phyloP scores from a whole-genome alignment of 2,888 invertebrate genomes.

The Peribatodes rhomboidaria region DNA sequence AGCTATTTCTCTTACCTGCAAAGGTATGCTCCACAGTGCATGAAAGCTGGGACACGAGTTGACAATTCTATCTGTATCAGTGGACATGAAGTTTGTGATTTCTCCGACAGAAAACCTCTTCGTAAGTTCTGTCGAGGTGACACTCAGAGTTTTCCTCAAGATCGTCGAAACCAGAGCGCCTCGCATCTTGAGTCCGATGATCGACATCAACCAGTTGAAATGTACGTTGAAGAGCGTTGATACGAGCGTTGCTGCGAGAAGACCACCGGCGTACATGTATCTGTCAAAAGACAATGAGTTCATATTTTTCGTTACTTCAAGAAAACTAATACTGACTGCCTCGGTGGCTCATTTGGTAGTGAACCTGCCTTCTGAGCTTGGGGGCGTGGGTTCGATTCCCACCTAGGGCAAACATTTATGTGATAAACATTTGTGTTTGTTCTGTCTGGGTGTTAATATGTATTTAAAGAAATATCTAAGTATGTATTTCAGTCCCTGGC shows the following conservation, averaged over 20 bases:
- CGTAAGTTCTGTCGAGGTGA: constrained; percentile 78
- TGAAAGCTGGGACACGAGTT: constrained; percentile 99
- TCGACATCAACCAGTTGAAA: constrained; percentile 95
- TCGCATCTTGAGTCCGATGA: constrained; percentile 95
- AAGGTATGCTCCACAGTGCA: constrained; percentile 98
- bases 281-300: constrained; percentile 65
- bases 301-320: too few relatives aligned
- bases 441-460: too few relatives aligned
- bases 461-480: too few relatives aligned
- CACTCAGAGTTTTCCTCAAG: constrained; percentile 86
- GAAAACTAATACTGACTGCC: too few relatives aligned
- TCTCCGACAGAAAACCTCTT: constrained; percentile 90
- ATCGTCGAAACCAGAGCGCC: constrained; percentile 92
- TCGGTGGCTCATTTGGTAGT: too few relatives aligned
- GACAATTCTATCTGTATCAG: constrained; percentile 97
- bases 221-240: constrained; percentile 93
- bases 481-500: too few relatives aligned
- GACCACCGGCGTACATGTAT: constrained; percentile 75
- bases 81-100: constrained; percentile 98
- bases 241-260: constrained; percentile 81
- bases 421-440: too few relatives aligned
- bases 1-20: constrained; percentile 92
- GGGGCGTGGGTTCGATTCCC: too few relatives aligned
- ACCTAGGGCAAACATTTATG: too few relatives aligned
- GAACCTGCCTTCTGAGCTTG: too few relatives aligned